Evolutionary conservation across 2,797 vertebrate genomes (phyloP).

Genomic region (Rhinatrema bivittatum): DNA sequence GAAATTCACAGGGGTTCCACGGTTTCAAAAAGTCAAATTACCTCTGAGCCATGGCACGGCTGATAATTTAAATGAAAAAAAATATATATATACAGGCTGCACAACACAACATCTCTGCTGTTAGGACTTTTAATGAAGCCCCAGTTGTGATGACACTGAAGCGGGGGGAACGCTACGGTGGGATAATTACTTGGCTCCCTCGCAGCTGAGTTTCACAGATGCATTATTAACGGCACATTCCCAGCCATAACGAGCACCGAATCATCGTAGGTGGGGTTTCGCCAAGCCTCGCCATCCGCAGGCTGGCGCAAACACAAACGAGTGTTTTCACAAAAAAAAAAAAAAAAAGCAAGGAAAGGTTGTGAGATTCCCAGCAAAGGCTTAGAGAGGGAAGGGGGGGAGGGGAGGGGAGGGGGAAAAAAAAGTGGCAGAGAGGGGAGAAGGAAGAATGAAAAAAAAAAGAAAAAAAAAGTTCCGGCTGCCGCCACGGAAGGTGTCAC

Average conservation of each 20-base stretch:
- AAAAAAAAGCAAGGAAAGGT: slow-evolving; percentile 69
- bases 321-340: slow-evolving; percentile 74
- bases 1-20: slow-evolving; percentile 74
- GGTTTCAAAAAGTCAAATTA: slow-evolving; percentile 86
- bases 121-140: slow-evolving; percentile 93
- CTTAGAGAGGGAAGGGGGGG: slow-evolving; percentile 36
- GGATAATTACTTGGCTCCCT: slow-evolving; percentile 98
- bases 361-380: slow-evolving; percentile 74
- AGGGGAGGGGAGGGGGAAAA: neutral
- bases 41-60: slow-evolving; percentile 77
- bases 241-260: slow-evolving; percentile 82
- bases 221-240: slow-evolving; percentile 89
- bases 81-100: slow-evolving; percentile 70
- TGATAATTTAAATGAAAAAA: slow-evolving; percentile 76
- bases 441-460: neutral
- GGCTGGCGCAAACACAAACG: slow-evolving; percentile 88
- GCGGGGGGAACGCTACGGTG: slow-evolving; percentile 78
- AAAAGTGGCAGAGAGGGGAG: slow-evolving; percentile 1
- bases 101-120: slow-evolving; percentile 70
- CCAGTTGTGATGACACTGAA: slow-evolving; percentile 92
- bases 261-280: slow-evolving; percentile 75
- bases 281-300: slow-evolving; percentile 81
- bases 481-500: slow-evolving; percentile 78
- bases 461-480: slow-evolving; percentile 54
- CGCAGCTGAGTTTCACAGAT: slow-evolving; percentile 98